phyloP scores from a whole-genome alignment of 2,797 vertebrate species.

The Falco peregrinus region DNA sequence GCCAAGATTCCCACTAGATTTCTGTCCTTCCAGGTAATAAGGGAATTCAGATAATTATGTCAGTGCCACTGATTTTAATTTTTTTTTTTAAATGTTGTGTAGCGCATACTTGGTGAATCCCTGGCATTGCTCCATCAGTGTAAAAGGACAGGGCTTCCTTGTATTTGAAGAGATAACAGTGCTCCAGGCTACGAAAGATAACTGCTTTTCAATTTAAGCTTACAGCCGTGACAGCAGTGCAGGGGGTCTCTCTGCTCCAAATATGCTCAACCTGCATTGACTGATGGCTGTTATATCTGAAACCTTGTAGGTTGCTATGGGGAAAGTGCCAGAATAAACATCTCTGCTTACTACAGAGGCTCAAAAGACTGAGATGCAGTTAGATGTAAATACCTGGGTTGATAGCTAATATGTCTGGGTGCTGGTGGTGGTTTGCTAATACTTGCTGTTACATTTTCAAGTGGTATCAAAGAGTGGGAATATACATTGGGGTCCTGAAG shows the following conservation, averaged over 20 bases:
- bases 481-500: background rate
- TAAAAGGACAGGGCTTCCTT: background rate
- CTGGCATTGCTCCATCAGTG: background rate
- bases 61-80: background rate
- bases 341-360: background rate
- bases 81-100: background rate
- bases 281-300: slow-evolving; percentile 11
- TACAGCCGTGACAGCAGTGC: slow-evolving; percentile 3
- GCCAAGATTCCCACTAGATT: background rate
- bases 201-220: slow-evolving; percentile 21
- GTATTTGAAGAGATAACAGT: background rate
- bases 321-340: slow-evolving; percentile 20
- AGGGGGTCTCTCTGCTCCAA: slow-evolving; percentile 23
- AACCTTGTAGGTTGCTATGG: background rate
- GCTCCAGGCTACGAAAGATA: slow-evolving; percentile 30
- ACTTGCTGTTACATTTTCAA: background rate
- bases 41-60: background rate
- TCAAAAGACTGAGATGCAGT: background rate
- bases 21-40: background rate
- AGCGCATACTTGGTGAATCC: background rate
- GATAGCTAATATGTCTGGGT: background rate
- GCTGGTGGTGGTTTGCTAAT: background rate
- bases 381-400: background rate
- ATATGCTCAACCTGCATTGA: background rate
- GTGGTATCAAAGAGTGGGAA: background rate